Evolutionary conservation across 1,140 invertebrate species (phyloP), one percentile per base, ranked within the genome.

Genomic region (Trissolcus basalis): DNA sequence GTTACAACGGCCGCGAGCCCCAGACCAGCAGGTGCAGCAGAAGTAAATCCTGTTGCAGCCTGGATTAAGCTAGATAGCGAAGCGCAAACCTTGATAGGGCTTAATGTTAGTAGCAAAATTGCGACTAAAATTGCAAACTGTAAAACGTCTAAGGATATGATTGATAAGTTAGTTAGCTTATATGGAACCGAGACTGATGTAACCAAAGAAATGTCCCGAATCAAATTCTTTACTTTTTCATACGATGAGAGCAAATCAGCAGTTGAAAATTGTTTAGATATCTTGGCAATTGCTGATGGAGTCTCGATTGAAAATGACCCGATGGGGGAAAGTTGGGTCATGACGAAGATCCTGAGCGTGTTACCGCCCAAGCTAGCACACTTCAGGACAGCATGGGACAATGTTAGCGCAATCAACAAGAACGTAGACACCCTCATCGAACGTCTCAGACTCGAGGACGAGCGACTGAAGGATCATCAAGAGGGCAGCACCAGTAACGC

Each of bases 401-500:
- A 32, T 11, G 19, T 51, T 7, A 33, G 0, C 12, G 19, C 4
- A 51, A 2, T 10, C 1, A 6, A 35, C 2, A 51, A 51, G 33
- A 33, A 9, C 8, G 12, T 51, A 10, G 32, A 51, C 0, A 33
- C 32, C 0, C 12, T 51, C 11, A 32, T 51, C 32, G 49, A 51
- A 51, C 10, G 49, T 7, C 27, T 51, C n/a, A 16, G 49, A 35
- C 13, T 51, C 8, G 49, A 51, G 15, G 27, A 51, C 13, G 49
- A 51, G 6, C 19, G 27, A 13, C 27, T 51, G 1, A 35, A 11
- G 4, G 49, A 33, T 7, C 33, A 51, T 12, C 39, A 58, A 59
- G 45, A 10, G 14, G 9, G 45, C 16, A 10, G 16, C 45, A 19
- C 9, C 43, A 44, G 12, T n/a, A 75, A 69, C 48, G 72, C 54